Evolutionary conservation across 2,888 invertebrate genomes (phyloP), one percentile per base, ranked within the genome.

Genomic region (Drosophila kuntzei): DNA sequence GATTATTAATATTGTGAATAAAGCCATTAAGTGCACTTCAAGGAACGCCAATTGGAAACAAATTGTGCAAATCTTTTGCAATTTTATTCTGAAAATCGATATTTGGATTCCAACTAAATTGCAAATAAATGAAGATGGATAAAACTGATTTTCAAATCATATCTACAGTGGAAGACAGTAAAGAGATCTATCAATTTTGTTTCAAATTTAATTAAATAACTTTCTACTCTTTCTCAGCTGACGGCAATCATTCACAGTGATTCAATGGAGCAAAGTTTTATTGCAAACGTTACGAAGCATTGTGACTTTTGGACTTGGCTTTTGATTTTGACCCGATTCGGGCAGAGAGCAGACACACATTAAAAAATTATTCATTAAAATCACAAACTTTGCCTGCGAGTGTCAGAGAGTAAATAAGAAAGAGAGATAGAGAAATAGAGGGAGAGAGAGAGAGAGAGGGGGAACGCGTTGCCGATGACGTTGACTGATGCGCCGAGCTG

Each of bases 301-400:
- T 55, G 16, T 54, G 61, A 36, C 58, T 59, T 54, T 62, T 53
- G 41, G 41, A 62, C 66, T 29, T 58, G 27, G 27, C 47, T 8
- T 54, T 6, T 60, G 62, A 14, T 14, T 59, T 39, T 71, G 86
- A 71, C 58, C 60, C 67, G 61, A 65, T 43, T 66, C 51, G 51
- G 50, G 65, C 55, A 11, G 25, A 22, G 44, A 57, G 51, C 63
- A 69, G 70, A 43, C 54, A 65, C 64, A 68, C 68, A 77, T 87
- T 80, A 72, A 72, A 64, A 78, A 70, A 87, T 83, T 65, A 83
- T 87, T 88, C 79, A 83, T 83, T 88, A 74, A 76, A 86, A 86
- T 74, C 67, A 47, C 57, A 64, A 66, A 47, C 41, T 51, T 47
- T 36, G 22, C 11, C n/a, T 4, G 8, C 18, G 9, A 0, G 3